Percentiles rank a stretch among this genome's conserved stretches.
phyloP scores from a whole-genome alignment of 2,113 vertebrate species.

The Dinomys branickii region DNA sequence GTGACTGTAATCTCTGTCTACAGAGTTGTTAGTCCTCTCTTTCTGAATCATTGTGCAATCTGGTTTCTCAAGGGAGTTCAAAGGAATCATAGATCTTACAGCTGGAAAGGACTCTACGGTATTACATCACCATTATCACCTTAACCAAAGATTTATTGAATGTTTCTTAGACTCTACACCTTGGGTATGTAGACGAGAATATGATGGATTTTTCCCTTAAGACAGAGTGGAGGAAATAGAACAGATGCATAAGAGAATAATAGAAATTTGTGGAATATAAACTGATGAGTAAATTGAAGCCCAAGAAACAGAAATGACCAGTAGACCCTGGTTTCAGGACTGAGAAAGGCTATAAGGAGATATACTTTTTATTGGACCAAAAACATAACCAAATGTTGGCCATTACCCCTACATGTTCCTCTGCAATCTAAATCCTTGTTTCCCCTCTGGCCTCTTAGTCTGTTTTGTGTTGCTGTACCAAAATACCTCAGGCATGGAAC shows the following conservation, averaged over 20 bases:
- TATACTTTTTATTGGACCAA: neutral
- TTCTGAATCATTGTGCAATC: conserved; percentile 61
- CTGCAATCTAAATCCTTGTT: neutral
- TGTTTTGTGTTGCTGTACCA: neutral
- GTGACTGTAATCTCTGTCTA: conserved; percentile 48
- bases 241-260: conserved; percentile 1
- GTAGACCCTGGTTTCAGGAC: neutral
- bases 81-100: conserved; percentile 42
- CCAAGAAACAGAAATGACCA: neutral
- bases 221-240: neutral
- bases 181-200: neutral
- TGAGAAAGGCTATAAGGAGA: conserved; percentile 20
- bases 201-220: conserved; percentile 35
- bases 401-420: neutral
- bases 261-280: neutral
- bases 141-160: conserved; percentile 45
- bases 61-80: conserved; percentile 45
- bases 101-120: conserved; percentile 20
- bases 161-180: neutral
- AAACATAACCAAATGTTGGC: neutral
- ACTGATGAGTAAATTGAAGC: neutral
- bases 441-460: neutral
- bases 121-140: conserved; percentile 48
- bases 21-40: conserved; percentile 58
- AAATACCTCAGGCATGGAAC: neutral